A percentile compares a stretch with the other conserved stretches of the same genome.
These are phyloP conservation scores for Gorsachius goisagi DNA, from an alignment of 2,113 vertebrate genomes.

Conservation along the genomic window DNA sequence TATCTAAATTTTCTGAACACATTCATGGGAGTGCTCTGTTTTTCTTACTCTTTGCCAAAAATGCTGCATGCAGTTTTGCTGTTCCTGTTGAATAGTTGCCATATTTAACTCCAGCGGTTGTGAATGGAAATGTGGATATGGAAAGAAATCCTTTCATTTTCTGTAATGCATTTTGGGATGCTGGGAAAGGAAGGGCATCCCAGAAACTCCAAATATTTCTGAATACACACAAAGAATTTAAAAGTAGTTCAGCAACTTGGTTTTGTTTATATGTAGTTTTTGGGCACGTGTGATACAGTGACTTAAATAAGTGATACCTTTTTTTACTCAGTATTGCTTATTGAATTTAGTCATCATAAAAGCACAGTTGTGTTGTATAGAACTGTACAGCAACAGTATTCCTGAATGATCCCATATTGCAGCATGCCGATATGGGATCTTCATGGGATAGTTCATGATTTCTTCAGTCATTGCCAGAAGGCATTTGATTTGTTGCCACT, in stretches of 20 bases:
- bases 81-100: neutral
- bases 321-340: neutral
- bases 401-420: neutral
- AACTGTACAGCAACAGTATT: neutral
- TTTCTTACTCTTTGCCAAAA: slow-evolving; percentile 14
- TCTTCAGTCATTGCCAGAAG: neutral
- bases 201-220: neutral
- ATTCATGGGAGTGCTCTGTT: neutral
- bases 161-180: neutral
- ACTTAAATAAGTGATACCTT: neutral
- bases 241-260: neutral
- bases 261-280: neutral
- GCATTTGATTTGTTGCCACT: neutral
- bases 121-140: neutral
- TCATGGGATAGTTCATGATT: neutral
- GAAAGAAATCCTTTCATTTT: neutral
- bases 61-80: neutral
- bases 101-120: slow-evolving; percentile 3
- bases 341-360: neutral
- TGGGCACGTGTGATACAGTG: neutral
- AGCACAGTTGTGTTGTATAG: neutral
- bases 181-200: neutral
- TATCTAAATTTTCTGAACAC: neutral
- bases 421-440: neutral
- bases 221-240: neutral